Evolutionary conservation across 1,140 invertebrate species (phyloP).

Genomic region (Aleiodes sp.): DNA sequence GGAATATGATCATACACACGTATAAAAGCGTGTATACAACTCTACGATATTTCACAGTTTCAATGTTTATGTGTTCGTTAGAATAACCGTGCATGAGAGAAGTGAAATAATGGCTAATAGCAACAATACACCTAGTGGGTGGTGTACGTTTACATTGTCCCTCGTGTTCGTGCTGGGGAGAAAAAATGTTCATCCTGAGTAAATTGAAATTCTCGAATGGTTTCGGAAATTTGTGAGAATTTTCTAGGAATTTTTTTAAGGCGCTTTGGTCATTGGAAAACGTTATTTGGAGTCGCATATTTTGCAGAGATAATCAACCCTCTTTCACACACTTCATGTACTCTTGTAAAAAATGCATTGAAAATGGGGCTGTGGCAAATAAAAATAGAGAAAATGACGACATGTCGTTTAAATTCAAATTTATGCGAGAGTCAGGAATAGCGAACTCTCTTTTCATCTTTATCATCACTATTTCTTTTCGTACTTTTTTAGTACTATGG

Average conservation of each 20-base stretch:
- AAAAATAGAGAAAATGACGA: neutral
- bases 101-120: conserved; percentile 41
- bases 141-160: neutral
- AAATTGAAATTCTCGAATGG: conserved; percentile 15
- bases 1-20: conserved; percentile 13
- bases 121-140: conserved; percentile 34
- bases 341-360: too few relatives aligned
- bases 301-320: too few relatives aligned
- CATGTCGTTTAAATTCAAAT: neutral
- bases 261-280: too few relatives aligned
- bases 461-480: neutral
- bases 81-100: conserved; percentile 17
- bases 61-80: neutral
- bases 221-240: too few relatives aligned
- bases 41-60: neutral
- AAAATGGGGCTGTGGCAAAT: too few relatives aligned
- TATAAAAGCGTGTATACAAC: neutral
- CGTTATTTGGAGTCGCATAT: too few relatives aligned
- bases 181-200: conserved; percentile 1
- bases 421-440: neutral
- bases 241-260: too few relatives aligned
- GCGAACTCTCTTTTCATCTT: neutral
- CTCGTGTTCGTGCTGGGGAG: neutral
- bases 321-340: too few relatives aligned
- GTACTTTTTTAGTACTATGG: neutral